Evolutionary conservation across 2,888 invertebrate genomes (phyloP).

Genomic region (Drosophila infuscata): DNA sequence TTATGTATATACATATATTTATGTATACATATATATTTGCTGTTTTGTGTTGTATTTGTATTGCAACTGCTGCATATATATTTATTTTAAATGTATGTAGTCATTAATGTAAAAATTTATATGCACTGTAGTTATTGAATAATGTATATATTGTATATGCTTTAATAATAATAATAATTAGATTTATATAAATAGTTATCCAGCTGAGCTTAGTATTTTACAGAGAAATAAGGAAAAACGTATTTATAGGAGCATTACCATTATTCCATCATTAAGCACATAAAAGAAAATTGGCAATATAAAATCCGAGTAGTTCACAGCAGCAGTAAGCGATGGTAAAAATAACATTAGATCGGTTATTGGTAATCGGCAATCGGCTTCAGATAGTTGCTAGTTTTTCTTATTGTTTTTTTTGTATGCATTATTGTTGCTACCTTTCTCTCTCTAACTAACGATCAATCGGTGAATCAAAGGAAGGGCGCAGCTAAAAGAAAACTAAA

Average conservation of each 20-base stretch:
- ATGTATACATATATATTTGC: slow-evolving; percentile 10
- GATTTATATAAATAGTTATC: slow-evolving; percentile 50
- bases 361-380: slow-evolving; percentile 27
- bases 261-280: slow-evolving; percentile 27
- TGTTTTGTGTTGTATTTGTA: slow-evolving; percentile 41
- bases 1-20: background rate
- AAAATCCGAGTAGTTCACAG: slow-evolving; percentile 36
- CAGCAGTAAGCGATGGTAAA: slow-evolving; percentile 12
- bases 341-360: slow-evolving; percentile 14
- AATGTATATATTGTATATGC: slow-evolving; percentile 40
- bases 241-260: slow-evolving; percentile 29
- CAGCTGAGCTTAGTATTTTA: slow-evolving; percentile 48
- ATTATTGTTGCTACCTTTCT: background rate
- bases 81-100: slow-evolving; percentile 69
- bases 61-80: slow-evolving; percentile 58
- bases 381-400: slow-evolving; percentile 22
- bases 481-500: slow-evolving; percentile 26
- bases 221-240: slow-evolving; percentile 26
- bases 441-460: background rate
- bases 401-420: slow-evolving; percentile 26
- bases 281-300: slow-evolving; percentile 36
- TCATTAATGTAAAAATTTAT: slow-evolving; percentile 73
- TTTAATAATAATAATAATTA: slow-evolving; percentile 35
- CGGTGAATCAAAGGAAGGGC: slow-evolving; percentile 4
- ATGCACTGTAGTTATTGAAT: slow-evolving; percentile 49